These are phyloP conservation scores for Seison nebaliae DNA, from an alignment of 1,140 invertebrate species.

Conservation along the genomic window DNA sequence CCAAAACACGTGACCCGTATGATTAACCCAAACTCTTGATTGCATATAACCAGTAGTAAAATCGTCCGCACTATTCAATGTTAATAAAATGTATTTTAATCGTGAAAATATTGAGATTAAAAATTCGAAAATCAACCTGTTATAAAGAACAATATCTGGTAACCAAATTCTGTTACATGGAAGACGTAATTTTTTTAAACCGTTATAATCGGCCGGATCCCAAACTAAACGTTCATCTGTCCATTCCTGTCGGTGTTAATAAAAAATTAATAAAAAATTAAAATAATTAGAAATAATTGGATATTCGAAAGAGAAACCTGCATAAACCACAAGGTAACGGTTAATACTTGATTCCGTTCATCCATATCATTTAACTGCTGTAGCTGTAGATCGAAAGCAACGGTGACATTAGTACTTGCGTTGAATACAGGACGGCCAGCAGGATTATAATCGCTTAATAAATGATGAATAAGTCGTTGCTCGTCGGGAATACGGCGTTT, in stretches of 20 bases:
- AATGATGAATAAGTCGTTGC: slow-evolving; percentile 63
- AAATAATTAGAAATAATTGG: background rate
- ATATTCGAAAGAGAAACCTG: slow-evolving; percentile 41
- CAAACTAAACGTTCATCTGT: slow-evolving; percentile 32
- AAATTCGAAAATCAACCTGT: background rate
- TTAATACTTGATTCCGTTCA: slow-evolving; percentile 66
- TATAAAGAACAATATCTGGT: no score
- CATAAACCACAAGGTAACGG: slow-evolving; percentile 80
- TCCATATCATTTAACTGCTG: slow-evolving; percentile 98
- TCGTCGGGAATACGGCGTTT: slow-evolving; percentile 46
- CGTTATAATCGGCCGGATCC: slow-evolving; percentile 31
- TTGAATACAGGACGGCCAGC: slow-evolving; percentile 84
- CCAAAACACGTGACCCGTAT: slow-evolving; percentile 34
- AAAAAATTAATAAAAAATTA: background rate
- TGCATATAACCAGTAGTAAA: slow-evolving; percentile 34
- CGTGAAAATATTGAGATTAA: slow-evolving; percentile 2
- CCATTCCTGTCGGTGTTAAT: slow-evolving; percentile 30
- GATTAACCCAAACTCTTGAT: slow-evolving; percentile 31
- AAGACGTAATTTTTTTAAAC: slow-evolving; percentile 30
- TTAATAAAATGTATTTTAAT: slow-evolving; percentile 24
- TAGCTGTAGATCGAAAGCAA: slow-evolving; percentile 84
- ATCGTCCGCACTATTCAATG: slow-evolving; percentile 32
- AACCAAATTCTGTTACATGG: slow-evolving; percentile 33
- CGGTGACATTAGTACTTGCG: slow-evolving; percentile 72
- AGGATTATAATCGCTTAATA: slow-evolving; percentile 76